Percentiles rank a stretch among this genome's conserved stretches.
phyloP scores from a whole-genome alignment of 2,113 vertebrate species.

The Edolisoma coerulescens region DNA sequence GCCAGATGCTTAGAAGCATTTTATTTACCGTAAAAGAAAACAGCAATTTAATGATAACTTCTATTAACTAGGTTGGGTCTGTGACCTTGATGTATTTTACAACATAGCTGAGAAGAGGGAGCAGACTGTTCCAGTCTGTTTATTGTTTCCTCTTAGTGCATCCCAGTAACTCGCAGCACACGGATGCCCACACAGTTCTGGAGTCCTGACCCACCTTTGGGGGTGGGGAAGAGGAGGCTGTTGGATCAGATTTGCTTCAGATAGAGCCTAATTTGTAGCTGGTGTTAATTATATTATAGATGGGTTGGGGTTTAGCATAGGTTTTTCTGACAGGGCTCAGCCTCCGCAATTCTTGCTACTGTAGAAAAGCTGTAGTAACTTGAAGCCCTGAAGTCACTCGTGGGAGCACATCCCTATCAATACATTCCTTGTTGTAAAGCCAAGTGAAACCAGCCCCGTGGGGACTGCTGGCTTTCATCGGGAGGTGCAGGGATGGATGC shows the following conservation, averaged over 20 bases:
- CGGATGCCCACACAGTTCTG: background rate
- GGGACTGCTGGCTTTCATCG: background rate
- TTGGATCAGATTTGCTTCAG: background rate
- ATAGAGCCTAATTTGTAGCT: background rate
- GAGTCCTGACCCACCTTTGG: constrained; percentile 3
- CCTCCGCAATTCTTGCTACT: background rate
- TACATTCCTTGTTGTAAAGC: constrained; percentile 10
- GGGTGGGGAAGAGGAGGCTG: background rate
- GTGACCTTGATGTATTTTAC: constrained; percentile 53
- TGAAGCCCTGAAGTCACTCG: background rate
- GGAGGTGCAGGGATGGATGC: background rate
- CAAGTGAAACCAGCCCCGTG: background rate
- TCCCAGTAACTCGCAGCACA: background rate
- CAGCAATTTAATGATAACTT: constrained; percentile 49
- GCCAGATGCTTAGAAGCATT: constrained; percentile 1
- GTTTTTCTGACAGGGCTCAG: background rate
- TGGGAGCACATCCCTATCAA: background rate
- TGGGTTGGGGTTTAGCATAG: background rate
- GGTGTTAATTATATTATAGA: background rate
- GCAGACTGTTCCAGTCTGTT: constrained; percentile 24
- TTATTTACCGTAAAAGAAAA: constrained; percentile 21
- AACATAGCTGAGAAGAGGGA: background rate
- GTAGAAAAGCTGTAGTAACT: background rate
- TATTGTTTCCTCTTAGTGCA: background rate
- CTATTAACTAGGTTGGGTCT: constrained; percentile 50